Conservation (phyloP, 2,888 invertebrate genomes). For the Embidobia sp. region DNA sequence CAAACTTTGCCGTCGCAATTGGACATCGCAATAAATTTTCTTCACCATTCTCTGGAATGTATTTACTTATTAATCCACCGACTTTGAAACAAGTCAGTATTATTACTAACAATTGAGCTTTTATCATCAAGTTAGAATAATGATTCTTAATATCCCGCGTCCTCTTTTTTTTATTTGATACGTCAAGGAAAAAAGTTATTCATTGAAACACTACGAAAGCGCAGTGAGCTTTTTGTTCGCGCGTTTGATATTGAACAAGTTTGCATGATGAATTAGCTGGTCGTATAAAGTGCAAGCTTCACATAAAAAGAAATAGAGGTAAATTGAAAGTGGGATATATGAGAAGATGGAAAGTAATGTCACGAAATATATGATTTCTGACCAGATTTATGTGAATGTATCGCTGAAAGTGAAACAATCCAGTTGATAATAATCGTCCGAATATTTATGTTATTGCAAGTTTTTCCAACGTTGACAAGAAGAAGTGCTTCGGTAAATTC, state of each 20-base stretch:
- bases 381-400: constrained; percentile 19
- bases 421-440: constrained; percentile 11
- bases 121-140: no score
- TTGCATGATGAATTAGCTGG: constrained; percentile 38
- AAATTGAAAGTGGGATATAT: constrained; percentile 34
- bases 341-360: constrained; percentile 19
- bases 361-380: constrained; percentile 16
- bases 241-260: constrained; percentile 36
- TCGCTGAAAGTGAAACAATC: constrained; percentile 15
- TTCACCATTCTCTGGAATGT: no score
- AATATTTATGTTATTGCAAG: constrained; percentile 2
- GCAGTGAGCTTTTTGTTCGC: constrained; percentile 3
- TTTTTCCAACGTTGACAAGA: neutral
- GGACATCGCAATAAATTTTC: no score
- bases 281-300: constrained; percentile 24
- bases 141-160: constrained; percentile 10
- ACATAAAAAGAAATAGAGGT: constrained; percentile 21
- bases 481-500: neutral
- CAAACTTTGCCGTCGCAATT: no score
- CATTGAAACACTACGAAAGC: constrained; percentile 6
- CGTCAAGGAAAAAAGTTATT: constrained; percentile 16
- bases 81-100: no score
- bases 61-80: no score
- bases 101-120: no score
- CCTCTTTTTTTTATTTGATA: neutral